Base-by-base conservation (phyloP, 2,888 invertebrate species). In the Dicycla oo region DNA sequence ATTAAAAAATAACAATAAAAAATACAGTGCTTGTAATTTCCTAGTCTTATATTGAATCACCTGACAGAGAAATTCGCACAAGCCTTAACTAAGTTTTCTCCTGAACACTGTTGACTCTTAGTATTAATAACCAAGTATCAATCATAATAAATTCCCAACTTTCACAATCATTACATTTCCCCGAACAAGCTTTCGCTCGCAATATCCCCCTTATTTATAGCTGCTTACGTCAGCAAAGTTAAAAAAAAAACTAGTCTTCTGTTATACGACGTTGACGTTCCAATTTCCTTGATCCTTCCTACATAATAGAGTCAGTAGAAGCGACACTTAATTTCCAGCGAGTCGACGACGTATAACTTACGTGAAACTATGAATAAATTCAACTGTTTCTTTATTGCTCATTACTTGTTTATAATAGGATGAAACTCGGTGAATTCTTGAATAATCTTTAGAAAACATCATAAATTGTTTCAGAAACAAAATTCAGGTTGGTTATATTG, bases 241-340 rank as follows among this genome's bases (percentile, higher is more conserved):
- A 82, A 86, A 86, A 85, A 83, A 80, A 82, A 84, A 76, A 58
- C 78, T 70, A 81, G 71, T 75, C 54, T 78, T 74, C 69, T 54
- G 66, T 64, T 73, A 77, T 75, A 74, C 79, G 61, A 64, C 72
- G 88, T 86, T 91, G 92, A 90, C 92, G 85, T 87, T 89, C 87
- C 91, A 91, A 92, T 91, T 91, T 91, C 91, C 92, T 88, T 89
- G 87, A 90, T 89, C 90, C 88, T 85, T 82, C 73, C 70, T 76
- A 84, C 88, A 88, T 90, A 90, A 91, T 90, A 87, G 89, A 82
- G 84, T 86, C 83, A 86, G 86, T 65, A 84, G 74, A 80, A 83
- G 82, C 85, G 91, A 91, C 92, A 90, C 88, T 88, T 90, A 88
- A 92, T 91, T 92, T 91, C 88, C 91, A 92, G 84, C 83, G 75